A percentile compares a stretch with the other conserved stretches of the same genome.
Conservation (phyloP, 2,888 invertebrate species). For the Ptycholaimellus sp. region DNA sequence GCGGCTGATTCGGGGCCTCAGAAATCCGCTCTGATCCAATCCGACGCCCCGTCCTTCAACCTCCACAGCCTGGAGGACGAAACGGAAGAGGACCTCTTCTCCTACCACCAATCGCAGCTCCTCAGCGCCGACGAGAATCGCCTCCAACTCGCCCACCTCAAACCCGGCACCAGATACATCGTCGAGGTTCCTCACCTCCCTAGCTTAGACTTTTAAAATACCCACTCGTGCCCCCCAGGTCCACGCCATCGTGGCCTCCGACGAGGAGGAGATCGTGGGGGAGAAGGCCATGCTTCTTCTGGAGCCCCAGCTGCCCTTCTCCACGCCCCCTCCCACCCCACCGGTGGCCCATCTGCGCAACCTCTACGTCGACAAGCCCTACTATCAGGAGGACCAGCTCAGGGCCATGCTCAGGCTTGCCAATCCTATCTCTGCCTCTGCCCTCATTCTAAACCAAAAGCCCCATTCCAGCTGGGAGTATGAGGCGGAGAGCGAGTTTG, state of each 20-base stretch:
- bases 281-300: constrained; percentile 16
- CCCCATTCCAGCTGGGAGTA: too few species aligned
- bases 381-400: not conserved
- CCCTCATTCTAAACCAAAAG: too few species aligned
- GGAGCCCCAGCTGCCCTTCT: not conserved
- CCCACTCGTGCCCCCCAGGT: too few species aligned
- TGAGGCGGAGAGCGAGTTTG: too few species aligned
- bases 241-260: constrained; percentile 16
- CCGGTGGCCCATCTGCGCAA: not conserved
- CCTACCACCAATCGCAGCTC: not conserved
- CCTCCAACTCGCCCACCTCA: constrained; percentile 8
- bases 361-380: constrained; percentile 9
- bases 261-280: constrained; percentile 18
- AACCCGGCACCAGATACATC: constrained; percentile 15
- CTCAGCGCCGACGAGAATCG: not conserved
- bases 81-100: not conserved
- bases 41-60: not conserved
- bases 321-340: not conserved
- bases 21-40: too few species aligned
- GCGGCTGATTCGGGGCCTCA: too few species aligned
- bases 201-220: too few species aligned
- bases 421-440: too few species aligned
- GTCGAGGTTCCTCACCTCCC: too few species aligned
- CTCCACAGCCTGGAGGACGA: not conserved
- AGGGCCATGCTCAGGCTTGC: not conserved